Conservation (phyloP, 2,113 vertebrate genomes). For the Siphamia tubifer region DNA sequence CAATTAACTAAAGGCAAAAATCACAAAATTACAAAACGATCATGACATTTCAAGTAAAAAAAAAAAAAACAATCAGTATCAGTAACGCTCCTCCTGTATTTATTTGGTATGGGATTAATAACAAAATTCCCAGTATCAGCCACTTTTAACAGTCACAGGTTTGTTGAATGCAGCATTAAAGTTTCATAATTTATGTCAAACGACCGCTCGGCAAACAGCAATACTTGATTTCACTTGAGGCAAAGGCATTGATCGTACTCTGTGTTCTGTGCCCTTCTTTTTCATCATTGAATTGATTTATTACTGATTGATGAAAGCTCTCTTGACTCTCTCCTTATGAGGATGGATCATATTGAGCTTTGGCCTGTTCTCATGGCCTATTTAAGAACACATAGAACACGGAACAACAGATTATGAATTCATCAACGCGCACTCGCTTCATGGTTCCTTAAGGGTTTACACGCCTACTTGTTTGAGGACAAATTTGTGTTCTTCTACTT, state of each 20-base stretch:
- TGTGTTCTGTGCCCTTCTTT: slow-evolving; percentile 23
- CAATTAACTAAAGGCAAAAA: too few relatives aligned
- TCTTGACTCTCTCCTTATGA: slow-evolving; percentile 16
- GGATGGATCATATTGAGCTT: slow-evolving; percentile 36
- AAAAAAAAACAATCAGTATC: too few relatives aligned
- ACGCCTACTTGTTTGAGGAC: too few relatives aligned
- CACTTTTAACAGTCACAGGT: too few relatives aligned
- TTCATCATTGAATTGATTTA: slow-evolving; percentile 51
- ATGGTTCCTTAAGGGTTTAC: background rate
- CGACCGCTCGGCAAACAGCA: background rate
- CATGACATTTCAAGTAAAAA: too few relatives aligned
- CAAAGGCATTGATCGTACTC: slow-evolving; percentile 48
- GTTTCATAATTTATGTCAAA: slow-evolving; percentile 24
- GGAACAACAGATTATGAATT: background rate
- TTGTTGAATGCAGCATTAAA: slow-evolving; percentile 9
- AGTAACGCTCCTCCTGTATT: too few relatives aligned
- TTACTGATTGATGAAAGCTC: slow-evolving; percentile 49
- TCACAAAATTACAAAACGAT: too few relatives aligned
- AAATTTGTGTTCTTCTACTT: too few relatives aligned
- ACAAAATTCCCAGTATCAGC: too few relatives aligned
- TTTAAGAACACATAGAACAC: slow-evolving; percentile 8
- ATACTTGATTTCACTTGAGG: slow-evolving; percentile 16
- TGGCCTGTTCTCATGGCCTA: slow-evolving; percentile 30
- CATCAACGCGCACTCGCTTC: background rate
- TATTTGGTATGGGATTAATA: too few relatives aligned